Evolutionary conservation across 1,140 invertebrate species (phyloP), one percentile per base, ranked within the genome.

Genomic region (Neodiprion virginianus): DNA sequence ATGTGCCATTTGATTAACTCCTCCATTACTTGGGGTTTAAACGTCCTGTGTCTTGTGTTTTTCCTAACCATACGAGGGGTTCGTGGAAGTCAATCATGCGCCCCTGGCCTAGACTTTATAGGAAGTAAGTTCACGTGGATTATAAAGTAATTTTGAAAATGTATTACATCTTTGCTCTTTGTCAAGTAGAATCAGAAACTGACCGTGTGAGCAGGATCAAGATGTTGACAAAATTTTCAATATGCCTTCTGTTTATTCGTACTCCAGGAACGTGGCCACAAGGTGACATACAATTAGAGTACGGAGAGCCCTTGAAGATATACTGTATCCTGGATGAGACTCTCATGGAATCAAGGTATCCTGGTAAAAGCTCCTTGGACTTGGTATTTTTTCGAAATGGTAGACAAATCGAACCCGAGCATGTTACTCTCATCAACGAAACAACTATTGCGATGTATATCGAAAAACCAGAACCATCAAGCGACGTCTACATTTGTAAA

Each of bases 251-350:
- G 5, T 40, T 40, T 40, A 40, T 40, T 40, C 28, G 2, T 40
- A 40, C 1, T 5, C 11, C 78, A 91, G 90, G 82, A 74, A 92
- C 90, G 5, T 81, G 82, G 79, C 90, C 91, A n/a, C 77, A 78
- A 50, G 90, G 90, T 47, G 90, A 91, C 75, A 90, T 91, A 72
- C 78, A 86, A 65, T 70, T 91, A 11, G 81, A 90, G 75, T 81
- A 84, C 74, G 90, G 90, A 14, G 75, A 85, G 8, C 78, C 89
- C 0, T 80, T 91, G 71, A 82, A 81, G 76, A 88, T 92, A 71
- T 82, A 81, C 11, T 91, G 91, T 80, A 81, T 88, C 40, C 78
- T 92, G 21, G 88, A 90, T 79, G 76, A 85, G 65, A 86, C 84
- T 7, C 79, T 76, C 8, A 76, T 85, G 67, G 78, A 87, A 61